Percentiles rank a stretch among this genome's conserved stretches.
phyloP scores from a whole-genome alignment of 1,140 invertebrate genomes.

The Telenomus remus region DNA sequence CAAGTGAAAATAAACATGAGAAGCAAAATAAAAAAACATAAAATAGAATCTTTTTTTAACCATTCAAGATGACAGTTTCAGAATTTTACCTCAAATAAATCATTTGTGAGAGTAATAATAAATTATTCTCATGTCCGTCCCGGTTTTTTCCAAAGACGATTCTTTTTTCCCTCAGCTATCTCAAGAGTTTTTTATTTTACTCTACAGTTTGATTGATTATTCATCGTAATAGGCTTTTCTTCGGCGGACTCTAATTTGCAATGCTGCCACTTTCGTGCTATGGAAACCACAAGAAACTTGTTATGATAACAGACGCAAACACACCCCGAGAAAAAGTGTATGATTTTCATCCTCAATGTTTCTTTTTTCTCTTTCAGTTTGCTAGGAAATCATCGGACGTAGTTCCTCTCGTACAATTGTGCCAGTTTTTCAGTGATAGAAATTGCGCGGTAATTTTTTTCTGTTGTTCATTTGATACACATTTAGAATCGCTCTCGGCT shows the following conservation, averaged over 20 bases:
- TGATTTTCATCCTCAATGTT: slow-evolving; percentile 57
- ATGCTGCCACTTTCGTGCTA: slow-evolving; percentile 48
- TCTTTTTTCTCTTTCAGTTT: slow-evolving; percentile 37
- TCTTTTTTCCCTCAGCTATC: slow-evolving; percentile 19
- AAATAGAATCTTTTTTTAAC: too few relatives aligned
- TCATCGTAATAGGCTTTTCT: slow-evolving; percentile 36
- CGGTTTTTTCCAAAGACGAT: slow-evolving; percentile 9
- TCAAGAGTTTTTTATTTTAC: slow-evolving; percentile 40
- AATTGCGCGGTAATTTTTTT: too few relatives aligned
- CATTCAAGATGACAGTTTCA: background rate
- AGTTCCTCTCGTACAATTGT: too few relatives aligned
- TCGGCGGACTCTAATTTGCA: slow-evolving; percentile 51
- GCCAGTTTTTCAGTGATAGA: too few relatives aligned
- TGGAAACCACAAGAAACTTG: slow-evolving; percentile 52
- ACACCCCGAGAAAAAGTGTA: slow-evolving; percentile 48
- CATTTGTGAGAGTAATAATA: slow-evolving; percentile 9
- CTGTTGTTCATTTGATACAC: too few relatives aligned
- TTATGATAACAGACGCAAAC: slow-evolving; percentile 42
- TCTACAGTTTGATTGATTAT: slow-evolving; percentile 31
- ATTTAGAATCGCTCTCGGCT: too few relatives aligned
- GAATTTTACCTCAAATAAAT: slow-evolving; percentile 13
- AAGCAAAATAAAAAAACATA: too few relatives aligned
- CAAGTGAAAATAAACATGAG: background rate
- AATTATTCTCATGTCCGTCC: slow-evolving; percentile 13
- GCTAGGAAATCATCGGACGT: too few relatives aligned